These are phyloP conservation scores for Cremastinae sp. DNA, from an alignment of 2,888 invertebrate species.

Conservation along the genomic window DNA sequence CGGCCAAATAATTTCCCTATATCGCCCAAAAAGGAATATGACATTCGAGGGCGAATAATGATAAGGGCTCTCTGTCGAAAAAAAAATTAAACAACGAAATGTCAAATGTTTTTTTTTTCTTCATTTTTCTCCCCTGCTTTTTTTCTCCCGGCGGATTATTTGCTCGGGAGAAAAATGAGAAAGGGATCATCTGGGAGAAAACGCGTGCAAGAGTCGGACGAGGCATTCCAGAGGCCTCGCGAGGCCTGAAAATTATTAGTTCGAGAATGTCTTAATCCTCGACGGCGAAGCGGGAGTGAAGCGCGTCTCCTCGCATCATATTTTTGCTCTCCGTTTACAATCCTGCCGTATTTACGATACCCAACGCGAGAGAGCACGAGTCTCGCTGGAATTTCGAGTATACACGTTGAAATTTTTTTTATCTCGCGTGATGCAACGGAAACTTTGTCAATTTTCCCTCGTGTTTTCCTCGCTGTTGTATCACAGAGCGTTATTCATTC, in stretches of 20 bases:
- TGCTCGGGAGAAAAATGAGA: neutral
- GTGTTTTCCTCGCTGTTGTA: neutral
- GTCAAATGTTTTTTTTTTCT: neutral
- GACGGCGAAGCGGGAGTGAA: slow-evolving; percentile 60
- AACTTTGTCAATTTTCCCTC: neutral
- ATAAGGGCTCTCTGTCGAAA: neutral
- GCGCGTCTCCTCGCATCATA: slow-evolving; percentile 71
- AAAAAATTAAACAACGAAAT: neutral
- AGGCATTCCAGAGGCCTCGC: slow-evolving; percentile 70
- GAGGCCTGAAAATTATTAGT: slow-evolving; percentile 77
- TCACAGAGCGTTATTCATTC: neutral
- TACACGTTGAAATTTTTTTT: neutral
- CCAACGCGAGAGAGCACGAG: neutral
- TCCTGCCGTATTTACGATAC: slow-evolving; percentile 50
- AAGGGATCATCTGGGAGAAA: slow-evolving; percentile 9
- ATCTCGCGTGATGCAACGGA: neutral
- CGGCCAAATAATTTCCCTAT: neutral
- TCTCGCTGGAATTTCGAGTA: neutral
- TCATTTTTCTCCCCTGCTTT: neutral
- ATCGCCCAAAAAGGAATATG: too few relatives aligned
- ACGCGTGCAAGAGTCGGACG: slow-evolving; percentile 67
- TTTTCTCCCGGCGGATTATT: neutral
- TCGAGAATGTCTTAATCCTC: slow-evolving; percentile 78
- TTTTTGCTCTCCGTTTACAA: slow-evolving; percentile 69
- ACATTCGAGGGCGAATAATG: neutral